Percentiles rank a stretch among this genome's conserved stretches.
Conservation (phyloP, 2,888 invertebrate species). For the Stomorhina lunata region DNA sequence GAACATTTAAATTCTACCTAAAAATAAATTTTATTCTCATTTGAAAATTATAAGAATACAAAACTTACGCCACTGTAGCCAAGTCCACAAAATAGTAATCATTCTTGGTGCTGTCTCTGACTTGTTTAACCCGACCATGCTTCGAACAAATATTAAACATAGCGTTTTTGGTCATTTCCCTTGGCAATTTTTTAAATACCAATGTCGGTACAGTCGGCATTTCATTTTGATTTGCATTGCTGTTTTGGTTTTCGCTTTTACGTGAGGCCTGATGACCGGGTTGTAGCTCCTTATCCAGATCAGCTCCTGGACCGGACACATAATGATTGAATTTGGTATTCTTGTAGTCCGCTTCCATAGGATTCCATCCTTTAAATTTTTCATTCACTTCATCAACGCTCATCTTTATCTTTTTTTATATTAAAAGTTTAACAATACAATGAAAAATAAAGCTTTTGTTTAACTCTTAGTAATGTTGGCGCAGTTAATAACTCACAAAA, state of each 20-base stretch:
- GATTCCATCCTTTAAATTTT: conserved; percentile 68
- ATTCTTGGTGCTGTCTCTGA: conserved; percentile 65
- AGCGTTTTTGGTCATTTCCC: conserved; percentile 63
- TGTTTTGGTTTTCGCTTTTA: background rate
- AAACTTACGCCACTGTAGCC: conserved; percentile 66
- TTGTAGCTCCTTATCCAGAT: conserved; percentile 67
- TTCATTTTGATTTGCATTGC: background rate
- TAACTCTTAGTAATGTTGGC: no score
- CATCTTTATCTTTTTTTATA: conserved; percentile 84
- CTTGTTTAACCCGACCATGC: conserved; percentile 53
- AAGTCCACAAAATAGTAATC: conserved; percentile 65
- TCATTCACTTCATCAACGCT: conserved; percentile 75
- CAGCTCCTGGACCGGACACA: conserved; percentile 69
- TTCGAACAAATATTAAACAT: conserved; percentile 67
- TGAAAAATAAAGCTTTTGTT: background rate
- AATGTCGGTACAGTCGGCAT: conserved; percentile 58
- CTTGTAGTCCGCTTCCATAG: conserved; percentile 70
- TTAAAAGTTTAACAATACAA: background rate
- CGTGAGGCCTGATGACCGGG: conserved; percentile 61
- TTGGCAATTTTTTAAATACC: conserved; percentile 66
- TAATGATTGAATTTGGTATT: conserved; percentile 70
- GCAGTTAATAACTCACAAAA: no score
- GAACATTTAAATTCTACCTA: no score
- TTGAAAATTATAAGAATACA: background rate
- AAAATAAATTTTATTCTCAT: background rate